Conservation (phyloP, 2,113 vertebrate species). For the Proteles cristata region DNA sequence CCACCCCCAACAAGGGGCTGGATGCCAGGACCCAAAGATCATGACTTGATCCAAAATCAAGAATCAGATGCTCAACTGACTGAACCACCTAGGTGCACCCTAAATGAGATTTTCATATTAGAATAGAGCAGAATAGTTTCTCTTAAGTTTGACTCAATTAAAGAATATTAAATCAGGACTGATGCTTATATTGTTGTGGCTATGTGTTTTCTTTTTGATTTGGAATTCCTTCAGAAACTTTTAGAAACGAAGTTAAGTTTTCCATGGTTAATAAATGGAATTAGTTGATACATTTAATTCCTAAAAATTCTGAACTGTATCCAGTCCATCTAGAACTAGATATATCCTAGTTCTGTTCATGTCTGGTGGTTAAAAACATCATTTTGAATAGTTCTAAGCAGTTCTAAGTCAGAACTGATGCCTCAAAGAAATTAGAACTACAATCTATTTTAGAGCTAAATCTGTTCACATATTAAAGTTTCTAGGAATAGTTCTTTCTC, state of each 20-base stretch:
- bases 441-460: not conserved
- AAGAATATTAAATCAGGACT: not conserved
- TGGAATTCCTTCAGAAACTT: constrained; percentile 9
- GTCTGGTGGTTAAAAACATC: not conserved
- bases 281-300: not conserved
- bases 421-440: not conserved
- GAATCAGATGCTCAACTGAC: too few relatives aligned
- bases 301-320: constrained; percentile 1
- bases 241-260: not conserved
- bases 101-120: not conserved
- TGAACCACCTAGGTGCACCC: not conserved
- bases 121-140: not conserved
- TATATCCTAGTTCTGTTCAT: not conserved
- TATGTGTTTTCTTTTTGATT: constrained; percentile 8
- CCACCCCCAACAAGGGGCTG: not conserved
- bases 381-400: not conserved
- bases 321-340: not conserved
- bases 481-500: not conserved
- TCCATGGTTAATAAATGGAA: not conserved
- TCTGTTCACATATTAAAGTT: not conserved
- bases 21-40: too few relatives aligned
- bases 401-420: not conserved
- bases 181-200: not conserved
- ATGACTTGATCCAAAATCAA: too few relatives aligned
- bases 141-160: not conserved